Percentiles rank a stretch among this genome's conserved stretches.
These are phyloP conservation scores for Gymnodraco acuticeps DNA, from an alignment of 2,797 vertebrate species.

Conservation along the genomic window DNA sequence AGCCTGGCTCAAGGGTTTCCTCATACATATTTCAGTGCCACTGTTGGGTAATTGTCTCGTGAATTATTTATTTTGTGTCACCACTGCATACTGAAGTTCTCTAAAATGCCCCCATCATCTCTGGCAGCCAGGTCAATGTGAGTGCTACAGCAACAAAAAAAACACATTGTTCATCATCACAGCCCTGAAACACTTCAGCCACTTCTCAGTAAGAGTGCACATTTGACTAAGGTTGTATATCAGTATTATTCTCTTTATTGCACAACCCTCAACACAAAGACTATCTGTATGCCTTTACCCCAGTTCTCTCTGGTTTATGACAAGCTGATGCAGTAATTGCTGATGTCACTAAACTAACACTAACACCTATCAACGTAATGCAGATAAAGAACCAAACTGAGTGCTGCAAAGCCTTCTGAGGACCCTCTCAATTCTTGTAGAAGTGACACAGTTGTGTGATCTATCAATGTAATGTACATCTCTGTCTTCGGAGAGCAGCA, in stretches of 20 bases:
- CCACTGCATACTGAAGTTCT: slow-evolving; percentile 15
- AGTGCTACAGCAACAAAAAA: slow-evolving; percentile 10
- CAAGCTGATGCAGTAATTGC: slow-evolving; percentile 11
- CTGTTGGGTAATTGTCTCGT: slow-evolving; percentile 45
- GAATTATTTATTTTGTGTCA: slow-evolving; percentile 59
- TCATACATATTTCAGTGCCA: slow-evolving; percentile 30
- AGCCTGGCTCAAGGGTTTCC: slow-evolving; percentile 13
- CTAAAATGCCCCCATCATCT: slow-evolving; percentile 22
- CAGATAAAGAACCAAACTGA: slow-evolving; percentile 29
- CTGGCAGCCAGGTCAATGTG: slow-evolving; percentile 30
- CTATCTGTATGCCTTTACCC: background rate
- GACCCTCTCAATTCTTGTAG: background rate
- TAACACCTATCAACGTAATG: background rate
- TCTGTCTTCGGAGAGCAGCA: background rate
- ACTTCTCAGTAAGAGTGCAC: slow-evolving; percentile 2
- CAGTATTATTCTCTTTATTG: background rate
- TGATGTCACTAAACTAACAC: slow-evolving; percentile 45
- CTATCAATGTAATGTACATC: slow-evolving; percentile 22
- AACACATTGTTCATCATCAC: background rate
- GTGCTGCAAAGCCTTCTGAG: slow-evolving; percentile 6
- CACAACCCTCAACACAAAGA: background rate
- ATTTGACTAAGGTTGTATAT: background rate
- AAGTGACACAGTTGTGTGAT: slow-evolving; percentile 33
- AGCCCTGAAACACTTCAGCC: background rate
- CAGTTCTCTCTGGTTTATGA: slow-evolving; percentile 1